These are phyloP conservation scores for Pteromalus puparum DNA, from an alignment of 1,140 invertebrate genomes.

Conservation along the genomic window DNA sequence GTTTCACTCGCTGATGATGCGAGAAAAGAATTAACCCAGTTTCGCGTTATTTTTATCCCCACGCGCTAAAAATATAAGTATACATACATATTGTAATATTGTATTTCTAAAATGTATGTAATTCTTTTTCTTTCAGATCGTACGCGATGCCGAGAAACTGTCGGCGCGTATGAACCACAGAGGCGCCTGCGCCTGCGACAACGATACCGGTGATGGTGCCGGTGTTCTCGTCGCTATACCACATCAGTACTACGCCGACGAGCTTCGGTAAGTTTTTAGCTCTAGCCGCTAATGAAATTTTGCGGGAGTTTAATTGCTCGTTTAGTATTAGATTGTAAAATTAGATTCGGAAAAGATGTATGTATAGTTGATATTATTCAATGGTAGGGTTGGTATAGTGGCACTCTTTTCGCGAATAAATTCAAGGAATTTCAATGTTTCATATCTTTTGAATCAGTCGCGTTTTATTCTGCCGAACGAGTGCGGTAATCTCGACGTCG, in stretches of 20 bases:
- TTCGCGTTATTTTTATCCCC: not conserved
- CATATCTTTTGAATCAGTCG: too few species aligned
- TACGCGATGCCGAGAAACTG: slow-evolving; percentile 94
- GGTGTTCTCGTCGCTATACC: slow-evolving; percentile 97
- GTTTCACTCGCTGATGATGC: too few species aligned
- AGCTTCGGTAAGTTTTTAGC: slow-evolving; percentile 81
- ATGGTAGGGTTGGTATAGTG: too few species aligned
- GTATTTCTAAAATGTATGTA: not conserved
- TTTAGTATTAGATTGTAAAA: too few species aligned
- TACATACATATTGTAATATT: too few species aligned
- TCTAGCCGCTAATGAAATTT: too few species aligned
- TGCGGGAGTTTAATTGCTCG: too few species aligned
- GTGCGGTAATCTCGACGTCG: too few species aligned
- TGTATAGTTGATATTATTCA: too few species aligned
- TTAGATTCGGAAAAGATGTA: too few species aligned
- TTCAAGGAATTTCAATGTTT: not conserved
- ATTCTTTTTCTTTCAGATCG: slow-evolving; percentile 81
- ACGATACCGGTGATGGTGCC: slow-evolving; percentile 98
- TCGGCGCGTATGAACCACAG: slow-evolving; percentile 98
- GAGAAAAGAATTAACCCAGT: not conserved
- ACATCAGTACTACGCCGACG: slow-evolving; percentile 91
- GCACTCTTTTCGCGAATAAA: not conserved
- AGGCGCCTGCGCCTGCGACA: slow-evolving; percentile 98
- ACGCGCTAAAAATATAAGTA: not conserved
- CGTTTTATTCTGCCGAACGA: too few species aligned